Conservation (phyloP, 2,113 vertebrate genomes). For the Casuarius casuarius region DNA sequence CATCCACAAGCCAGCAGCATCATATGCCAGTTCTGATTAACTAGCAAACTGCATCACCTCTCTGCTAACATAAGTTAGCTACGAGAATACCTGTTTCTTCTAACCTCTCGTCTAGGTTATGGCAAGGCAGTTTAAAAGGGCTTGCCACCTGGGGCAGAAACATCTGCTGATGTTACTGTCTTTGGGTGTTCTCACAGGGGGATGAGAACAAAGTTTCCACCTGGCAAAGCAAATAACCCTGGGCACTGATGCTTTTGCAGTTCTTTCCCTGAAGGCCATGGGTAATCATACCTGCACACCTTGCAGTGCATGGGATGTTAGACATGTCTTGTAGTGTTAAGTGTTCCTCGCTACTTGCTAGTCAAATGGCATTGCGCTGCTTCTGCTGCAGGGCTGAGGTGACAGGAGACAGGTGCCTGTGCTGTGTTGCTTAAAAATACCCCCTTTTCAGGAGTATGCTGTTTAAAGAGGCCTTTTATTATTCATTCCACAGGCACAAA, state of each 20-base stretch:
- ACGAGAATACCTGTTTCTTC: accelerated
- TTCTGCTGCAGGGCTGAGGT: neutral
- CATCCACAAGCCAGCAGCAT: neutral
- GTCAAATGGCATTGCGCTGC: neutral
- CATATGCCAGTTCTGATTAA: accelerated
- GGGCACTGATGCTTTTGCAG: neutral
- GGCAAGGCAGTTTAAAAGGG: neutral
- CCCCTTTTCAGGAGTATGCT: neutral
- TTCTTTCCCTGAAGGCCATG: accelerated
- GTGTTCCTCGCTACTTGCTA: neutral
- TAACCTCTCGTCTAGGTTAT: neutral
- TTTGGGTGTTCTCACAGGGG: neutral
- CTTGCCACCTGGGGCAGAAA: neutral
- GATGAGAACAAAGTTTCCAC: neutral
- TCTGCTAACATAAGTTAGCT: neutral
- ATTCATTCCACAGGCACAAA: neutral
- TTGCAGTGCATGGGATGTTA: neutral
- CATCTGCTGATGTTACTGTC: neutral
- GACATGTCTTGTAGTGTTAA: neutral
- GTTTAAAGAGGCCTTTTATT: neutral
- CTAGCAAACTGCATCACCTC: neutral
- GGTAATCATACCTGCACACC: accelerated
- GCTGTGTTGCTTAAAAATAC: neutral
- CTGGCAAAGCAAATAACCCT: neutral
- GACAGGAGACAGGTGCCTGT: neutral